Evolutionary conservation across 2,888 invertebrate genomes (phyloP).

Genomic region (Tipula helvola): DNA sequence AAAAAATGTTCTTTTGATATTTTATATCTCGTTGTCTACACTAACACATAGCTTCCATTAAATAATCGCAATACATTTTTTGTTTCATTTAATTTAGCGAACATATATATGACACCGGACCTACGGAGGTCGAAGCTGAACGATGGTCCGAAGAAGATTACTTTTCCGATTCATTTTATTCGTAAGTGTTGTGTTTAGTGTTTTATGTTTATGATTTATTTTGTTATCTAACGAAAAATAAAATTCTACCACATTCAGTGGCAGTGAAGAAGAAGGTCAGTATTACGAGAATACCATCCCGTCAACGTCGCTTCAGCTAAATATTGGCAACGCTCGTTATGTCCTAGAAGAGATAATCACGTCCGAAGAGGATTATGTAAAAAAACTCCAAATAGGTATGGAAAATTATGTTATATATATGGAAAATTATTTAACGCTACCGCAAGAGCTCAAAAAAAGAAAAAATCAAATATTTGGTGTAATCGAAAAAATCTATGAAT

Average conservation of each 20-base stretch:
- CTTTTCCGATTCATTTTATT: not conserved
- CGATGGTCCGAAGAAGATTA: not conserved
- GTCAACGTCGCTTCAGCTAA: not conserved
- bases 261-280: not conserved
- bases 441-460: conserved; percentile 29
- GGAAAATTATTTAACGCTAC: conserved; percentile 26
- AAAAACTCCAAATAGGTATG: conserved; percentile 28
- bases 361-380: conserved; percentile 32
- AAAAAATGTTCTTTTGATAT: not conserved
- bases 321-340: not conserved
- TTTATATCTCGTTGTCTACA: not conserved
- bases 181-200: not conserved
- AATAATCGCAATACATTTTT: not conserved
- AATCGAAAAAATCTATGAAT: conserved; percentile 84
- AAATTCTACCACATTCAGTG: not conserved
- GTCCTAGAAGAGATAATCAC: conserved; percentile 32
- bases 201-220: not conserved
- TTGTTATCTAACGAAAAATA: not conserved
- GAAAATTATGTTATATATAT: conserved; percentile 32
- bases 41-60: not conserved
- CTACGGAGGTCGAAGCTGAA: not conserved
- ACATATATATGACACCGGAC: not conserved
- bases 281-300: not conserved
- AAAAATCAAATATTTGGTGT: conserved; percentile 67
- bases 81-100: not conserved